Conservation (phyloP, 2,113 vertebrate genomes). For the Leptobrachium ailaonicum region DNA sequence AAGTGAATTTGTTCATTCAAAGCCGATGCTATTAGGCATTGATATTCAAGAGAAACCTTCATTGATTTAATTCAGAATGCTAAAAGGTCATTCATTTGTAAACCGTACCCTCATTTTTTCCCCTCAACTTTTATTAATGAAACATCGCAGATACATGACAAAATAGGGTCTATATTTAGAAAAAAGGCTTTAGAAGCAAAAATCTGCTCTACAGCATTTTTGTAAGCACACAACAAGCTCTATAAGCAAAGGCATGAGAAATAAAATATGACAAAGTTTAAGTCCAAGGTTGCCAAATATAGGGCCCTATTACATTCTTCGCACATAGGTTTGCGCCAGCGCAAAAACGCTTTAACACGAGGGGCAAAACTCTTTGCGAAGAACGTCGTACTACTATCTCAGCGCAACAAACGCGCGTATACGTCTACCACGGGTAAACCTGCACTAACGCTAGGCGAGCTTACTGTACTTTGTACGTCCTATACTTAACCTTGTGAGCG, state of each 20-base stretch:
- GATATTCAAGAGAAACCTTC: slow-evolving; percentile 7
- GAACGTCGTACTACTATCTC: too few species aligned
- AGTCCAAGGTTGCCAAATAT: neutral
- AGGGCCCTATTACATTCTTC: too few species aligned
- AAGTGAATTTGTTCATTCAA: slow-evolving; percentile 1
- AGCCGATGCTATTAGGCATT: neutral
- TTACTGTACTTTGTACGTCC: too few species aligned
- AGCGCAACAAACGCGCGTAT: too few species aligned
- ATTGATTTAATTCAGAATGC: slow-evolving; percentile 31
- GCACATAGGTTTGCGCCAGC: too few species aligned
- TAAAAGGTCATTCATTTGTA: slow-evolving; percentile 29
- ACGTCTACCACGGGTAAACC: too few species aligned
- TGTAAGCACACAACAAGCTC: slow-evolving; percentile 29
- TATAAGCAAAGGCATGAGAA: slow-evolving; percentile 21
- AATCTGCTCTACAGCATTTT: slow-evolving; percentile 24
- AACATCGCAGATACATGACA: slow-evolving; percentile 40
- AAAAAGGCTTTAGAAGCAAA: slow-evolving; percentile 31
- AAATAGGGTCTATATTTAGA: slow-evolving; percentile 31
- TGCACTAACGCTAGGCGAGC: too few species aligned
- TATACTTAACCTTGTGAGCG: too few species aligned
- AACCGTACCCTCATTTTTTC: slow-evolving; percentile 32
- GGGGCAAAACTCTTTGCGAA: too few species aligned
- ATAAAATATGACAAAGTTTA: neutral
- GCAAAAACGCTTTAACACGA: too few species aligned
- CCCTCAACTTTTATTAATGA: slow-evolving; percentile 34